Conservation (phyloP, 2,888 invertebrate species). For the Tenthredo notha region DNA sequence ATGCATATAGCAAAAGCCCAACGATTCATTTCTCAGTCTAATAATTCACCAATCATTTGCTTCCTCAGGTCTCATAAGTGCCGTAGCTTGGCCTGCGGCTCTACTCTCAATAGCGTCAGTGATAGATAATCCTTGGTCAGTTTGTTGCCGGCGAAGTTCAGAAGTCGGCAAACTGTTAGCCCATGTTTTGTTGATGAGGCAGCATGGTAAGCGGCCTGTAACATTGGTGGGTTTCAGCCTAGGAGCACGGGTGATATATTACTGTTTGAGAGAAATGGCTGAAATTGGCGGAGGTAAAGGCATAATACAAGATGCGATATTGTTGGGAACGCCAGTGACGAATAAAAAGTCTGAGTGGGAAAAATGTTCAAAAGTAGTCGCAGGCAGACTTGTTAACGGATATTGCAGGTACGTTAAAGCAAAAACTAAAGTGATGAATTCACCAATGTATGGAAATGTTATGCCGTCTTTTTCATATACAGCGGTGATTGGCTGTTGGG, state of each 20-base stretch:
- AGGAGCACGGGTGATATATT: conserved; percentile 85
- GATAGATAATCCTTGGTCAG: conserved; percentile 85
- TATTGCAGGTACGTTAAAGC: conserved; percentile 80
- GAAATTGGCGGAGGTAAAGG: conserved; percentile 80
- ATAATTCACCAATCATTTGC: not conserved
- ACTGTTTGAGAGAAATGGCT: conserved; percentile 81
- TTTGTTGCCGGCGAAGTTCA: conserved; percentile 82
- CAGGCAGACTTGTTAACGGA: conserved; percentile 84
- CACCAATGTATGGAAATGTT: not conserved
- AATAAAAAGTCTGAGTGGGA: conserved; percentile 81
- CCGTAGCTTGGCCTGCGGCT: conserved; percentile 84
- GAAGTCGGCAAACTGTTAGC: conserved; percentile 84
- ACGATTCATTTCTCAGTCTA: not conserved
- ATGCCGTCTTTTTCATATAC: conserved; percentile 58
- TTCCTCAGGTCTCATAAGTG: conserved; percentile 81
- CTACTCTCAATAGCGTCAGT: conserved; percentile 81
- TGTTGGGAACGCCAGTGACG: conserved; percentile 84
- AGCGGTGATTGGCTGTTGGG: conserved; percentile 84
- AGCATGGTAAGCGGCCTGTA: conserved; percentile 84
- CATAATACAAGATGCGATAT: conserved; percentile 83
- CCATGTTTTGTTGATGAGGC: conserved; percentile 82
- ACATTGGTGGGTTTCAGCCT: conserved; percentile 84
- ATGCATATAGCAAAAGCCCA: not conserved
- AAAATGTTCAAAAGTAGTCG: conserved; percentile 80
- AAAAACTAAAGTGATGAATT: not conserved